phyloP scores from a whole-genome alignment of 2,797 vertebrate genomes.

The Danio kyathit region DNA sequence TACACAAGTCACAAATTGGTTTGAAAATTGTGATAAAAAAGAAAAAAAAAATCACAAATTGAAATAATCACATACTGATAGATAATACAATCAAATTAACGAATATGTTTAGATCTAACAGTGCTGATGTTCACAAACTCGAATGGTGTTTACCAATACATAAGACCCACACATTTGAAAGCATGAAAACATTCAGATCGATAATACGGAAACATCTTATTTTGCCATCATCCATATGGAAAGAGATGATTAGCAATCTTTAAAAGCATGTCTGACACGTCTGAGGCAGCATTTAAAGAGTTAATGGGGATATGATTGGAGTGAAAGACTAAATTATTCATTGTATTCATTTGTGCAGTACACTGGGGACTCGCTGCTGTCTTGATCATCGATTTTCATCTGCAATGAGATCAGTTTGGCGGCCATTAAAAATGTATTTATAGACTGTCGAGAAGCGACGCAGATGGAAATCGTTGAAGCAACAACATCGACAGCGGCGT shows the following conservation, averaged over 20 bases:
- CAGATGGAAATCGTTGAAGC: conserved; percentile 3
- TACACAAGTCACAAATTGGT: too few relatives aligned
- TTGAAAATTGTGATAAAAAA: too few relatives aligned
- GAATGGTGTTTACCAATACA: neutral
- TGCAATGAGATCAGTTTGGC: conserved; percentile 55
- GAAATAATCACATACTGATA: too few relatives aligned
- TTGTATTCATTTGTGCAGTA: conserved; percentile 20
- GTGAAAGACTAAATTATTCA: conserved; percentile 70
- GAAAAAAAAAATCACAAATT: too few relatives aligned
- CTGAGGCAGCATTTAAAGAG: conserved; percentile 39
- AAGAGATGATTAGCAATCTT: conserved; percentile 22
- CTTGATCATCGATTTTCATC: conserved; percentile 60
- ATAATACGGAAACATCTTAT: neutral
- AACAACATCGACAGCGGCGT: neutral
- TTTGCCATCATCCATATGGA: neutral
- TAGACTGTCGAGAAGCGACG: conserved; percentile 49
- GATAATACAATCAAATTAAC: too few relatives aligned
- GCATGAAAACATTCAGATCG: neutral
- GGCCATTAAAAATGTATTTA: conserved; percentile 61
- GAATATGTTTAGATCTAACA: neutral
- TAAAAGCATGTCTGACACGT: conserved; percentile 17
- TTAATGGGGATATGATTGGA: conserved; percentile 55
- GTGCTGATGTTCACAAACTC: neutral
- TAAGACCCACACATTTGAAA: neutral
- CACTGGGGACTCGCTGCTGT: conserved; percentile 51